Percentiles rank a stretch among this genome's conserved stretches.
Evolutionary conservation across 1,140 invertebrate genomes (phyloP).

Genomic region (Bombus polaris): DNA sequence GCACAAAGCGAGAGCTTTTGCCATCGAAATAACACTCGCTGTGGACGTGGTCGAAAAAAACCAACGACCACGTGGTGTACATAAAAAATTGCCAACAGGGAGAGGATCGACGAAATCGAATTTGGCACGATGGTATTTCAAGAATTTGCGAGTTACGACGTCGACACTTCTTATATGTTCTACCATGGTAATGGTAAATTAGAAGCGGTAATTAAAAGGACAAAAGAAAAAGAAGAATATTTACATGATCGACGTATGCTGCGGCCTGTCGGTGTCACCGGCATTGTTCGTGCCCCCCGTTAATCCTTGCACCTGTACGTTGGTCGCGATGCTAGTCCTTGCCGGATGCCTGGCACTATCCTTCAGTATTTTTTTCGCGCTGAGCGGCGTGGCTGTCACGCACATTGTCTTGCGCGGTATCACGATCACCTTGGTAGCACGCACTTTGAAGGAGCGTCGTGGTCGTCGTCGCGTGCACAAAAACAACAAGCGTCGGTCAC

Average conservation of each 20-base stretch:
- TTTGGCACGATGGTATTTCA: background rate
- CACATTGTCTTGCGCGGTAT: slow-evolving; percentile 75
- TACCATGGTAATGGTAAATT: background rate
- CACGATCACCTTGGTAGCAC: slow-evolving; percentile 54
- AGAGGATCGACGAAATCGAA: too few species aligned
- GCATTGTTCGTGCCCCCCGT: slow-evolving; percentile 60
- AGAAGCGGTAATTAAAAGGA: background rate
- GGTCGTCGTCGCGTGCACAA: slow-evolving; percentile 31
- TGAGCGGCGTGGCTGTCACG: slow-evolving; percentile 77
- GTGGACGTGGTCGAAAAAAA: slow-evolving; percentile 3
- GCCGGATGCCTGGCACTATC: slow-evolving; percentile 70
- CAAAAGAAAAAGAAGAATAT: slow-evolving; percentile 55
- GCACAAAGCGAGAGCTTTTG: background rate
- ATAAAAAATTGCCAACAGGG: background rate
- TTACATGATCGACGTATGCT: slow-evolving; percentile 82
- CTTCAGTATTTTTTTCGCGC: slow-evolving; percentile 79
- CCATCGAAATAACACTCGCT: background rate
- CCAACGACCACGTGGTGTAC: slow-evolving; percentile 7
- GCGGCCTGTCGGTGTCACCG: slow-evolving; percentile 69
- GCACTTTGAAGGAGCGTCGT: slow-evolving; percentile 39
- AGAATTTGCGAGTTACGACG: too few species aligned
- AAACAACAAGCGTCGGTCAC: slow-evolving; percentile 40
- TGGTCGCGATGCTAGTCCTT: slow-evolving; percentile 72
- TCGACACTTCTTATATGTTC: background rate
- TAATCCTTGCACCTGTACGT: slow-evolving; percentile 72